Evolutionary conservation across 2,797 vertebrate genomes (phyloP), one percentile per base, ranked within the genome.

Genomic region (Chaunax sp.): DNA sequence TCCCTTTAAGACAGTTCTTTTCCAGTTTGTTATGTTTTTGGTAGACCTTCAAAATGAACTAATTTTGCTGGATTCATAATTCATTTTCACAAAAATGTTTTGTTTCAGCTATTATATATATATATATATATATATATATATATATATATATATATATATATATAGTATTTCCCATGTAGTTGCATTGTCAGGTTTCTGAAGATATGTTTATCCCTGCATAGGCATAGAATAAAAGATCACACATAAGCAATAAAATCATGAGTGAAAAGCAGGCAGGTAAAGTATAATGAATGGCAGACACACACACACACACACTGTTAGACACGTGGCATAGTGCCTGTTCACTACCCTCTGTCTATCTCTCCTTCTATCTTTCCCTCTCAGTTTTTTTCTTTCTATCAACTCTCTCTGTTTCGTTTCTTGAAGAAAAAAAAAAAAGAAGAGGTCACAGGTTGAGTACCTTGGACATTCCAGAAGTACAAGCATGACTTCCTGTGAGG

Each of bases 401-500:
- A 12, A 9, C 56, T 61, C 18, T n/a, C n/a, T n/a, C 28, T 43
- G 12, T 60, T 52, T 52, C 1, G 0, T 7, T 47, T 1, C 15
- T 16, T 30, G 2, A 52, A 35, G 44, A n/a, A 55, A 22, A 55
- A 15, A 55, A 46, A 30, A 58, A 30, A 25, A 15, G 33, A 8
- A 18, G 30, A 59, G 18, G 63, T 6, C 40, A 45, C 2, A 14
- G 70, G 30, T 33, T 47, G 40, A 72, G n/a, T n/a, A n/a, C n/a
- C n/a, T n/a, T n/a, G 38, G 4, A 57, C 45, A 50, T 73, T 82
- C 60, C 63, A 45, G 37, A 14, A 18, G 43, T 40, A 60, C 49
- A 80, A 71, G 72, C 77, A 23, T 71, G 74, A 76, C 41, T 76
- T 77, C 59, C 59, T 59, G 23, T 47, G 59, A 78, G 73, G 38